Conservation (phyloP, 2,797 vertebrate species). For the Sebastiscus tertius region DNA sequence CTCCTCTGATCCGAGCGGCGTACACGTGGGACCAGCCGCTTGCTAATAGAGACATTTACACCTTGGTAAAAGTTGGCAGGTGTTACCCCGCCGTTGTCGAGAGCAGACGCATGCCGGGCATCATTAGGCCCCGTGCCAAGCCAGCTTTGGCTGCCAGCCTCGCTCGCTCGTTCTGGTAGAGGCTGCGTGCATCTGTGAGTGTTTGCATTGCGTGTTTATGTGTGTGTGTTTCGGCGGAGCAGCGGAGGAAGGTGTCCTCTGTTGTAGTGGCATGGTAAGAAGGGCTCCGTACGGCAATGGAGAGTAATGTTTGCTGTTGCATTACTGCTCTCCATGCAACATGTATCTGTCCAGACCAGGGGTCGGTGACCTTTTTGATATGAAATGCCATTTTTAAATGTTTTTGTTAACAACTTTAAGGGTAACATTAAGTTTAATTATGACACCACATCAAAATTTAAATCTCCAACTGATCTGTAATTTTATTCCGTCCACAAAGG, state of each 20-base stretch:
- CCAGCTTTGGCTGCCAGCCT: slow-evolving; percentile 88
- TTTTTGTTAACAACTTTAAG: too few species aligned
- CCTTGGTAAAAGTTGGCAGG: slow-evolving; percentile 98
- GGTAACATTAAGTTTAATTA: too few species aligned
- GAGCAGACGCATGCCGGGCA: slow-evolving; percentile 96
- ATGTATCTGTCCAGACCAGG: slow-evolving; percentile 25
- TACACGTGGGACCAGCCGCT: slow-evolving; percentile 71
- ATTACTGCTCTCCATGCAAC: slow-evolving; percentile 34
- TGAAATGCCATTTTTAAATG: too few species aligned
- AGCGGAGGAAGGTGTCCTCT: slow-evolving; percentile 44
- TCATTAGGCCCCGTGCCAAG: slow-evolving; percentile 97
- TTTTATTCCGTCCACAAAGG: too few species aligned
- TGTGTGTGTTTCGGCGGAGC: slow-evolving; percentile 17
- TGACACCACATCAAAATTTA: too few species aligned
- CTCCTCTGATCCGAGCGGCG: slow-evolving; percentile 84
- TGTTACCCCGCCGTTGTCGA: slow-evolving; percentile 92
- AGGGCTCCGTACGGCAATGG: slow-evolving; percentile 34
- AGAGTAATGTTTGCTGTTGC: slow-evolving; percentile 2
- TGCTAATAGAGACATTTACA: slow-evolving; percentile 99
- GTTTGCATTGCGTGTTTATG: slow-evolving; percentile 24
- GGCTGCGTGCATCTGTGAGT: slow-evolving; percentile 35
- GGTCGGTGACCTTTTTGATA: neutral
- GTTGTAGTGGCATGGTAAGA: slow-evolving; percentile 53
- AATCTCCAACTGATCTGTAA: too few species aligned
- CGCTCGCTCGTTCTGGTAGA: slow-evolving; percentile 64